phyloP scores from a whole-genome alignment of 2,113 vertebrate species.

The Apistogramma diplotaenia region DNA sequence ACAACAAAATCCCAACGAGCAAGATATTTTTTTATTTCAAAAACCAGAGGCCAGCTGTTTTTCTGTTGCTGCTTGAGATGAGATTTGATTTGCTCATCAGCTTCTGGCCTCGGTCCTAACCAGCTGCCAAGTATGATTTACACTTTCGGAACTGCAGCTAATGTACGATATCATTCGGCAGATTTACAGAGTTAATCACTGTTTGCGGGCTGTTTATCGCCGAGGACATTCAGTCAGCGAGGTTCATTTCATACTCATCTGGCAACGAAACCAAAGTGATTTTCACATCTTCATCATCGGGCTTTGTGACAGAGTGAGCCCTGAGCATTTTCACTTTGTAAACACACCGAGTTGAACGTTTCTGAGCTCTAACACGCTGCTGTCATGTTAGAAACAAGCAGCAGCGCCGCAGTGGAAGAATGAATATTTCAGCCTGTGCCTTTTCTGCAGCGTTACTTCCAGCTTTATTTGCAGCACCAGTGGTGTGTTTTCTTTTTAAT shows the following conservation, averaged over 20 bases:
- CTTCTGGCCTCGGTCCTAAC: not conserved
- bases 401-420: not conserved
- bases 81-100: not conserved
- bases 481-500: not conserved
- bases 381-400: not conserved
- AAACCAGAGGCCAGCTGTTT: rapidly evolving
- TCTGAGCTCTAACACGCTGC: not conserved
- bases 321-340: too few relatives aligned
- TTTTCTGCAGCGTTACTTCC: not conserved
- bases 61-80: not conserved
- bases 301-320: too few relatives aligned
- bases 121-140: not conserved
- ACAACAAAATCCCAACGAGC: not conserved
- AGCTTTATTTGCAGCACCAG: not conserved
- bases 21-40: not conserved
- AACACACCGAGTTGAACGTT: not conserved
- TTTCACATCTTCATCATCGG: not conserved
- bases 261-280: not conserved
- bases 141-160: not conserved
- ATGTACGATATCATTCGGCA: not conserved
- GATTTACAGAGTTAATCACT: not conserved
- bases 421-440: not conserved
- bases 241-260: not conserved
- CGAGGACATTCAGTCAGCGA: not conserved
- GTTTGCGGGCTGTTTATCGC: not conserved